These are phyloP conservation scores for Leistus spinibarbis DNA, from an alignment of 2,888 invertebrate species.

Conservation along the genomic window DNA sequence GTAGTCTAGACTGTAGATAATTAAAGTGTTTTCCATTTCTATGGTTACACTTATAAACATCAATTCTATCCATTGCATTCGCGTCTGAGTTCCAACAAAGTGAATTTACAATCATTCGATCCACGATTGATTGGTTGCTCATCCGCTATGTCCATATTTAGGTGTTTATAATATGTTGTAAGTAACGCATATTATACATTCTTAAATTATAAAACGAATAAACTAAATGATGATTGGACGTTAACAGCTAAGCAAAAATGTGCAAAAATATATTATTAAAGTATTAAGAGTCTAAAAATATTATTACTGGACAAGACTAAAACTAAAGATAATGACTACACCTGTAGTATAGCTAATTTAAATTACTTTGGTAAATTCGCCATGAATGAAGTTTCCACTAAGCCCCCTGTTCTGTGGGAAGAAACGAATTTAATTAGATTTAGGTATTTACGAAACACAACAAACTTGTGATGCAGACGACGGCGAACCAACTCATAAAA, in stretches of 20 bases:
- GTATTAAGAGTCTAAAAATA: not conserved
- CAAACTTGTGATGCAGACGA: slow-evolving; percentile 6
- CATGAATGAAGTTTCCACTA: not conserved
- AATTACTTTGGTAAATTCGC: slow-evolving; percentile 5
- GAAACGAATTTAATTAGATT: slow-evolving; percentile 7
- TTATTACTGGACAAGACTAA: not conserved
- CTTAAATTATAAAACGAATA: no score
- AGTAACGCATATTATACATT: no score
- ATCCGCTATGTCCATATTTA: no score
- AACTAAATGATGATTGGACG: no score
- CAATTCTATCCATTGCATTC: no score
- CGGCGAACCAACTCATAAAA: not conserved
- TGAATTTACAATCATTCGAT: no score
- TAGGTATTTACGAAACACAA: slow-evolving; percentile 6
- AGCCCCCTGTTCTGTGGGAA: not conserved
- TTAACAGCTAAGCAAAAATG: not conserved
- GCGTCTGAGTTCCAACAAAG: no score
- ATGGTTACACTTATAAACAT: no score
- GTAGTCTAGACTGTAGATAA: no score
- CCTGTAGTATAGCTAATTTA: not conserved
- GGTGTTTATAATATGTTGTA: no score
- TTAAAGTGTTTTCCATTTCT: no score
- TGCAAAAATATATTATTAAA: not conserved
- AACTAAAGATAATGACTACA: not conserved
- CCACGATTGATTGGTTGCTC: no score